Evolutionary conservation across 2,113 vertebrate species (phyloP).

Genomic region (Sphyrna mokarran): DNA sequence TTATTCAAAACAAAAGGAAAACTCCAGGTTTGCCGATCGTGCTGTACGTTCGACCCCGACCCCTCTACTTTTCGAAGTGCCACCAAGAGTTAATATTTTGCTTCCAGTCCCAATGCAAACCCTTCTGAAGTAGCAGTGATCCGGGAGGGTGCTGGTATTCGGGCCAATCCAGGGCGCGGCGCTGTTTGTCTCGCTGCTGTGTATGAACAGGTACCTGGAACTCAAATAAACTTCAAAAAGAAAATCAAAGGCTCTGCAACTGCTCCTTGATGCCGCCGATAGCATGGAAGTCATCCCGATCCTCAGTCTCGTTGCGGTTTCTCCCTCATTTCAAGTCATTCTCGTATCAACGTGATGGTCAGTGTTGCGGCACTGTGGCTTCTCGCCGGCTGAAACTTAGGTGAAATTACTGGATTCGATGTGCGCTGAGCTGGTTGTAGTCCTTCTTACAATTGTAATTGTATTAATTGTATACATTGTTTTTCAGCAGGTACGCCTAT

Average conservation of each 20-base stretch:
- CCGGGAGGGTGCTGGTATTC: neutral
- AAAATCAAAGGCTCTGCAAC: neutral
- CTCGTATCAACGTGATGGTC: neutral
- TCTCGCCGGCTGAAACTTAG: neutral
- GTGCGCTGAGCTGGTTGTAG: neutral
- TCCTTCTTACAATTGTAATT: neutral
- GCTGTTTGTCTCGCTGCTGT: neutral
- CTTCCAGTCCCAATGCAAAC: neutral
- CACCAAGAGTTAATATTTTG: neutral
- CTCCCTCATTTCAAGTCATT: neutral
- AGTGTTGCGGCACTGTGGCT: neutral
- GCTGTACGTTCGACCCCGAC: neutral
- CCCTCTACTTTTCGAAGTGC: neutral
- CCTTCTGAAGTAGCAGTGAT: neutral
- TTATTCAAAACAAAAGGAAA: neutral
- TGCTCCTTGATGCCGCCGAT: neutral
- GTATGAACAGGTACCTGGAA: neutral
- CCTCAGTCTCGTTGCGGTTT: neutral
- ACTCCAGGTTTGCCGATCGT: neutral
- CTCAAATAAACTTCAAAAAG: neutral
- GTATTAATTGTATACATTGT: neutral
- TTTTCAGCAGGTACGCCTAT: neutral
- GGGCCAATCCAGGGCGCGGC: neutral
- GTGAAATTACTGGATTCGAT: no score
- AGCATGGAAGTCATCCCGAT: neutral